A percentile compares a stretch with the other conserved stretches of the same genome.
These are phyloP conservation scores for Eristalinus aeneus DNA, from an alignment of 2,888 invertebrate species.

Conservation along the genomic window DNA sequence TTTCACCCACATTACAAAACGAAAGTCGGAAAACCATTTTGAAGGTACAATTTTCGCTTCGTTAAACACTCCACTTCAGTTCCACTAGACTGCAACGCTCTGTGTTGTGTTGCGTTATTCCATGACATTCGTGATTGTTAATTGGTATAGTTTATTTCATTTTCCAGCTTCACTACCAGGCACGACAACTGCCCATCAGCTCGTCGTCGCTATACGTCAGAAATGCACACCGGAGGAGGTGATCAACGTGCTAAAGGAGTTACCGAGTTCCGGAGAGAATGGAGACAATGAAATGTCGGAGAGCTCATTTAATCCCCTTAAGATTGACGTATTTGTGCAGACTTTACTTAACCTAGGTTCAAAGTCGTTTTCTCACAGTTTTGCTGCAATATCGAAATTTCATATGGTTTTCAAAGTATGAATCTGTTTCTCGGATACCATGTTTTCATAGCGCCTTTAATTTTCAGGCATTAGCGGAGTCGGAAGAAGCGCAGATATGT, in stretches of 20 bases:
- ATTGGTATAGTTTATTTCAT: constrained; percentile 23
- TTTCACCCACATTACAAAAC: background rate
- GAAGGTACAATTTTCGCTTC: constrained; percentile 28
- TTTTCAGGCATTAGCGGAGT: constrained; percentile 90
- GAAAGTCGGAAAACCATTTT: constrained; percentile 48
- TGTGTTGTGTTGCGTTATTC: constrained; percentile 14
- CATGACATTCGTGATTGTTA: constrained; percentile 1
- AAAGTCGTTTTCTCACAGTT: constrained; percentile 98
- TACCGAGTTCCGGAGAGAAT: constrained; percentile 88
- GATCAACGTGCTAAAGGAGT: constrained; percentile 90
- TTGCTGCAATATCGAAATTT: constrained; percentile 99
- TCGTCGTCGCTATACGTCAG: constrained; percentile 92
- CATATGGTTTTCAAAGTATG: constrained; percentile 92
- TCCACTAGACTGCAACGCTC: constrained; percentile 48
- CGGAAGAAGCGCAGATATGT: constrained; percentile 97
- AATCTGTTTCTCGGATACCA: too few relatives aligned
- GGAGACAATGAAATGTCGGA: constrained; percentile 84
- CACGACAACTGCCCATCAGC: constrained; percentile 91
- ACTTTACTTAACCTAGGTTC: constrained; percentile 95
- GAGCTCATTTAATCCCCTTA: constrained; percentile 92
- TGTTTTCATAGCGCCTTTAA: background rate
- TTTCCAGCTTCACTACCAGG: constrained; percentile 87
- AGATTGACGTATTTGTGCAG: constrained; percentile 98
- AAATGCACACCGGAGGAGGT: constrained; percentile 96
- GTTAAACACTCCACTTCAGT: constrained; percentile 28